Evolutionary conservation across 2,113 vertebrate genomes (phyloP), one percentile per base, ranked within the genome.

Genomic region (Paraplagusia blochii): DNA sequence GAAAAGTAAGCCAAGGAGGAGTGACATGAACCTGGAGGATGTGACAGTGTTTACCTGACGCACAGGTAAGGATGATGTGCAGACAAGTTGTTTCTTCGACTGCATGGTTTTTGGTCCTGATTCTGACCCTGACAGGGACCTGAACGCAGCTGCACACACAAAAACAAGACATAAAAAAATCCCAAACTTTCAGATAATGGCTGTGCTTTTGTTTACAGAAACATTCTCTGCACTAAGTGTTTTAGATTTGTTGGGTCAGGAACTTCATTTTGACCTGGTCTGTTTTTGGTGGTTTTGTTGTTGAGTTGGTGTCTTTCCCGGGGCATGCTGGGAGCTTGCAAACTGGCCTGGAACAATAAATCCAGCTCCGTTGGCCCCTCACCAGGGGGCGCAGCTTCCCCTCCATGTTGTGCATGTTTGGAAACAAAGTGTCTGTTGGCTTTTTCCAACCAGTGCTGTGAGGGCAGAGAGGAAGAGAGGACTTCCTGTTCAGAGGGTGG

Each of bases 291-390:
- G n/a, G n/a, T 19, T 42, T 0, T 76, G 69, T 36, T 76, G 85
- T 77, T 82, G 66, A 72, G 33, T 7, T 72, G 75, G 0, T 47
- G 43, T 40, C 52, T 49, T 39, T 62, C 63, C 83, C 89, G 87
- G 22, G 76, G 86, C 62, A 82, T 72, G 77, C 81, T 87, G 79
- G 88, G 90, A 90, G 92, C 91, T 80, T 91, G 91, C 79, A 97
- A 88, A 87, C 95, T 98, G 81, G 90, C 91, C 84, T 95, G 93
- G 89, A 95, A 98, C 54, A 98, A 91, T n/a, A 91, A 92, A 60
- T 98, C 94, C 88, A 97, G 88, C 89, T 97, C 96, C n/a, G 94
- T 95, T 49, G 92, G 81, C 79, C 96, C 95, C 80, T 93, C 72
- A 1, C 34, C 39, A 0, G 72, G 70, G 18, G 0, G 35, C 1